phyloP scores from a whole-genome alignment of 2,113 vertebrate genomes.

The Columba janthina region DNA sequence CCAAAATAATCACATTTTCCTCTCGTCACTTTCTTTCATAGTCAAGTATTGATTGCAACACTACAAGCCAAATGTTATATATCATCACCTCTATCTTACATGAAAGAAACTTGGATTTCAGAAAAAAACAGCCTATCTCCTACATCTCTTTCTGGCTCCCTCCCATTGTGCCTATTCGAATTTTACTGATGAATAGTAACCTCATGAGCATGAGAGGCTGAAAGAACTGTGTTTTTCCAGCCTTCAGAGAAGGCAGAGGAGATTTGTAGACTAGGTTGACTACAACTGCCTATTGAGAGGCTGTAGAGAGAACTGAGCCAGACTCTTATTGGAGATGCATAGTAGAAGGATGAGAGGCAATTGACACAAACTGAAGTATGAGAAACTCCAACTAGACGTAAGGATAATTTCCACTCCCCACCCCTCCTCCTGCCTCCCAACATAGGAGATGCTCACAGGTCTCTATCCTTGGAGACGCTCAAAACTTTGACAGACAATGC shows the following conservation, averaged over 20 bases:
- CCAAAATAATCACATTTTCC: not conserved
- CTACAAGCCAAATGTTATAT: not conserved
- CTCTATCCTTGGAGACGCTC: not conserved
- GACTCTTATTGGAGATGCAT: rapidly evolving
- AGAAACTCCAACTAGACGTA: not conserved
- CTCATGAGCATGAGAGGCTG: not conserved
- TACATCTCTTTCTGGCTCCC: not conserved
- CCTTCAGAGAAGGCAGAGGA: not conserved
- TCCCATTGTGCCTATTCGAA: not conserved
- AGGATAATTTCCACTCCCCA: not conserved
- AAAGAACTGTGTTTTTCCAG: not conserved
- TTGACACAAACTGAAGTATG: rapidly evolving
- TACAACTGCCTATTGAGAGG: rapidly evolving
- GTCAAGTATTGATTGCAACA: not conserved
- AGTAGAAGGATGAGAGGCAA: not conserved
- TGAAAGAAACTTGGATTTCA: not conserved
- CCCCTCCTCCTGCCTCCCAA: rapidly evolving
- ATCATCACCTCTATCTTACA: not conserved
- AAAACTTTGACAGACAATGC: not conserved
- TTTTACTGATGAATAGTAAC: not conserved
- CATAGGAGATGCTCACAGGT: rapidly evolving
- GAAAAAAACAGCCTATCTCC: not conserved
- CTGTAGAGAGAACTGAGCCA: not conserved
- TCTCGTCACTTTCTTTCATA: not conserved
- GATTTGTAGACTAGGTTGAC: not conserved